Percentiles rank a stretch among this genome's conserved stretches.
Evolutionary conservation across 2,888 invertebrate species (phyloP).

Genomic region (Pyrrhia umbra): DNA sequence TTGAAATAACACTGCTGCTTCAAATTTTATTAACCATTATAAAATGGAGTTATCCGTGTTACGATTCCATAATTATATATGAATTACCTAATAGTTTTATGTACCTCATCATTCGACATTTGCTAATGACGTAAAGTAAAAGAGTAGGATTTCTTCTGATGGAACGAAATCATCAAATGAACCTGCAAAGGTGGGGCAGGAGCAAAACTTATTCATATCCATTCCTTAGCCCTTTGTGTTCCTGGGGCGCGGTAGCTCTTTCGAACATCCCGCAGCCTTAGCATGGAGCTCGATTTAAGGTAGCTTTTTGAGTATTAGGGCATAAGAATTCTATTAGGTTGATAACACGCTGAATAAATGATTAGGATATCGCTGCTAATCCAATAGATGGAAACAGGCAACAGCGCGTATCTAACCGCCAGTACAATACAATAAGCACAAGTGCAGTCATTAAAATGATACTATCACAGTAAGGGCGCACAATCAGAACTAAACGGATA

Average conservation of each 20-base stretch:
- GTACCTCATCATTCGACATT: not conserved
- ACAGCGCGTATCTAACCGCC: not conserved
- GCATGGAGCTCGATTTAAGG: no score
- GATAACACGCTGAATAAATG: not conserved
- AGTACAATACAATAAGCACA: slow-evolving; percentile 13
- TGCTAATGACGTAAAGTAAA: no score
- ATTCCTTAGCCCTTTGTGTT: no score
- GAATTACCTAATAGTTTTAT: no score
- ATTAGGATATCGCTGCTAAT: not conserved
- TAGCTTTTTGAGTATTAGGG: no score
- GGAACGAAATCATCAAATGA: no score
- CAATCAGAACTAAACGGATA: slow-evolving; percentile 13
- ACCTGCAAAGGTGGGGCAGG: no score
- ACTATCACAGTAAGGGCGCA: slow-evolving; percentile 1
- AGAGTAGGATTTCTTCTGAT: no score
- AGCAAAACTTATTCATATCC: no score
- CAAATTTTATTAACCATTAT: not conserved
- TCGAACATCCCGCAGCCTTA: no score
- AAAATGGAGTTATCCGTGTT: not conserved
- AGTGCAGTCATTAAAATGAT: slow-evolving; percentile 27
- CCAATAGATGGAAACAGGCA: slow-evolving; percentile 3
- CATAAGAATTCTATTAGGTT: not conserved
- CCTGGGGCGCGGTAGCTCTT: no score
- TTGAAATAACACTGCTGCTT: slow-evolving; percentile 14
- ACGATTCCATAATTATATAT: not conserved